These are phyloP conservation scores for Drosophila quadrilineata DNA, from an alignment of 1,140 invertebrate species.

Conservation along the genomic window DNA sequence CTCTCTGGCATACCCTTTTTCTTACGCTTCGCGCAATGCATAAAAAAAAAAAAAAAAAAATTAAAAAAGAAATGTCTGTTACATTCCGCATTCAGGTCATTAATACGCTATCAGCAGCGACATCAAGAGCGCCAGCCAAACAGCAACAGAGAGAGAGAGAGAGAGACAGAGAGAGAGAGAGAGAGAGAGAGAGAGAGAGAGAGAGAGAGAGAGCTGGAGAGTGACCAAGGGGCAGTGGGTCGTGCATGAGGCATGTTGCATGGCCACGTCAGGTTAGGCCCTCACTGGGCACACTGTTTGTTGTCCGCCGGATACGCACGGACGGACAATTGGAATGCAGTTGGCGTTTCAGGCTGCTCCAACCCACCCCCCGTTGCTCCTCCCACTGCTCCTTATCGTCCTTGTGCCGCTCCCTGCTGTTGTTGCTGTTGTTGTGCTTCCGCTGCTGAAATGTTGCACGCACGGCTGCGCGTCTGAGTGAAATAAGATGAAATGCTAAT, in stretches of 20 bases:
- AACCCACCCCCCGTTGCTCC: too few species aligned
- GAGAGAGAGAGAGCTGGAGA: slow-evolving; percentile 1
- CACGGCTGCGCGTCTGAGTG: slow-evolving; percentile 58
- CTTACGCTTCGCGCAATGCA: slow-evolving; percentile 33
- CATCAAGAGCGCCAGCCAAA: slow-evolving; percentile 38
- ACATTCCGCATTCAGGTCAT: slow-evolving; percentile 76
- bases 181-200: not conserved
- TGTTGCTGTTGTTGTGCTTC: slow-evolving; percentile 25
- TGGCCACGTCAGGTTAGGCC: slow-evolving; percentile 42
- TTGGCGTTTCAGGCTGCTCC: slow-evolving; percentile 5
- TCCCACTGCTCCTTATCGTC: not conserved
- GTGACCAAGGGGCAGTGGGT: slow-evolving; percentile 16
- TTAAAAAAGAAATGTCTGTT: slow-evolving; percentile 44
- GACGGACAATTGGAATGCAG: slow-evolving; percentile 62
- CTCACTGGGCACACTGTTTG: slow-evolving; percentile 24
- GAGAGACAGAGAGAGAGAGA: not conserved
- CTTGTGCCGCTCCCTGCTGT: too few species aligned
- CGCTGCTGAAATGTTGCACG: slow-evolving; percentile 58
- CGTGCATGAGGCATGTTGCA: slow-evolving; percentile 8
- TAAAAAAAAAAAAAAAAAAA: slow-evolving; percentile 27
- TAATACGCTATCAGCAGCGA: slow-evolving; percentile 78
- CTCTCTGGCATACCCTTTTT: not conserved
- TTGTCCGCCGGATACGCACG: slow-evolving; percentile 54
- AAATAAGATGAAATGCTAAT: slow-evolving; percentile 75
- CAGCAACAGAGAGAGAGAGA: not conserved